Evolutionary conservation across 2,797 vertebrate species (phyloP).

Genomic region (Myotis planiceps): DNA sequence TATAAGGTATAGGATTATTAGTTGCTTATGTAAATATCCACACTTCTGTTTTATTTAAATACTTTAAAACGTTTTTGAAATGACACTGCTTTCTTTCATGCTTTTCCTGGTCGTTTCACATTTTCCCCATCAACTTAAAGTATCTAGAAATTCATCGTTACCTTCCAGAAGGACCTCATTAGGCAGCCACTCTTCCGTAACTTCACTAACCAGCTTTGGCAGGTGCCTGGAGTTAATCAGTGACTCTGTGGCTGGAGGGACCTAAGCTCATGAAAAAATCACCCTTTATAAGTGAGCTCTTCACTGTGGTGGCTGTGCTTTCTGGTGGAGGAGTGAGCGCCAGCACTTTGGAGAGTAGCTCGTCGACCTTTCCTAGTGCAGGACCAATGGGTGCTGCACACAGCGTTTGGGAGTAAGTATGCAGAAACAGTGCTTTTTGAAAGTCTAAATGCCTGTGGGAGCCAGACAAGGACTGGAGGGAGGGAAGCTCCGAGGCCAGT

Average conservation of each 20-base stretch:
- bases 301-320: not conserved
- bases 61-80: not conserved
- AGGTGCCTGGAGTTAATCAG: slow-evolving; percentile 44
- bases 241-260: not conserved
- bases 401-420: slow-evolving; percentile 56
- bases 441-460: not conserved
- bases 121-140: not conserved
- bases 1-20: not conserved
- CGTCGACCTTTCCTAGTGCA: not conserved
- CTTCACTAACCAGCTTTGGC: slow-evolving; percentile 38
- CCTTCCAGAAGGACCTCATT: not conserved
- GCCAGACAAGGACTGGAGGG: not conserved
- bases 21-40: not conserved
- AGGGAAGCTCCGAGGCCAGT: not conserved
- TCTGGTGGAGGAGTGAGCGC: not conserved
- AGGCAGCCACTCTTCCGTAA: not conserved
- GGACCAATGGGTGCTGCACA: slow-evolving; percentile 5
- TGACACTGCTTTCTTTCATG: not conserved
- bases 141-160: not conserved
- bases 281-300: not conserved
- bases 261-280: not conserved
- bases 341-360: not conserved
- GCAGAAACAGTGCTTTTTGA: not conserved
- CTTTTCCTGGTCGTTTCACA: not conserved
- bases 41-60: not conserved